A percentile compares a stretch with the other conserved stretches of the same genome.
Evolutionary conservation across 2,888 invertebrate species (phyloP).

Genomic region (Drosophila niveifrons): DNA sequence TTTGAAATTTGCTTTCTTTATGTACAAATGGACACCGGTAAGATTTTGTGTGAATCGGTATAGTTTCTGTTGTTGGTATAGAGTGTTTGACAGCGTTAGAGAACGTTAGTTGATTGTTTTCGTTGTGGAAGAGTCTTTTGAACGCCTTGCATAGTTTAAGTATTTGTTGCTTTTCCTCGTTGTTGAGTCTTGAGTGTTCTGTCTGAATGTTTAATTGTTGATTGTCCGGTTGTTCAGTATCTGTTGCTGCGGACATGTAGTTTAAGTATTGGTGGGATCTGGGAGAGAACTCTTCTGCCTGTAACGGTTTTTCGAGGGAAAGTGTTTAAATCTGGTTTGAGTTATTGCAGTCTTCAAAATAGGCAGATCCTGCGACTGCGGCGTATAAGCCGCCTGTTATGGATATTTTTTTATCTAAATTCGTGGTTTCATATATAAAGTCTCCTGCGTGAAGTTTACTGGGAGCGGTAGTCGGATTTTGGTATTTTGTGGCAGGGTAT

Average conservation of each 20-base stretch:
- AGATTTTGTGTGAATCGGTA: conserved; percentile 26
- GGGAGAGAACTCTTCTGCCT: conserved; percentile 8
- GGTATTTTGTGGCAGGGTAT: conserved; percentile 21
- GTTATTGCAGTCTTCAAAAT: conserved; percentile 11
- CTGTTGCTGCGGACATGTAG: conserved; percentile 15
- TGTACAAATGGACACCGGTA: conserved; percentile 30
- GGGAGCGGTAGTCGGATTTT: conserved; percentile 4
- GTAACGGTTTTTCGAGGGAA: conserved; percentile 13
- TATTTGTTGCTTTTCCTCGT: conserved; percentile 27
- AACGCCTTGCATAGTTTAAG: conserved; percentile 26
- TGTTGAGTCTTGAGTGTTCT: conserved; percentile 24
- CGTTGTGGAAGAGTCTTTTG: conserved; percentile 25
- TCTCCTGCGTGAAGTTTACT: conserved; percentile 8
- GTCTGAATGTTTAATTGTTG: conserved; percentile 31
- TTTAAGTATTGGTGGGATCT: conserved; percentile 14
- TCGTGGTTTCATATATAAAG: conserved; percentile 18
- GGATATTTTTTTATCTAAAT: conserved; percentile 11
- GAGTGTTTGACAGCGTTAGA: conserved; percentile 26
- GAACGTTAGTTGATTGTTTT: conserved; percentile 27
- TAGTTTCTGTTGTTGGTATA: conserved; percentile 22
- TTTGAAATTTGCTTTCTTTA: conserved; percentile 25
- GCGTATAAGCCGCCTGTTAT: conserved; percentile 12
- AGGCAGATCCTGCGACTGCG: conserved; percentile 1
- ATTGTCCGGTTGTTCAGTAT: conserved; percentile 17
- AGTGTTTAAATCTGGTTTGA: conserved; percentile 5